Evolutionary conservation across 2,797 vertebrate species (phyloP), one percentile per base, ranked within the genome.

Genomic region (Trematomus bernacchii): DNA sequence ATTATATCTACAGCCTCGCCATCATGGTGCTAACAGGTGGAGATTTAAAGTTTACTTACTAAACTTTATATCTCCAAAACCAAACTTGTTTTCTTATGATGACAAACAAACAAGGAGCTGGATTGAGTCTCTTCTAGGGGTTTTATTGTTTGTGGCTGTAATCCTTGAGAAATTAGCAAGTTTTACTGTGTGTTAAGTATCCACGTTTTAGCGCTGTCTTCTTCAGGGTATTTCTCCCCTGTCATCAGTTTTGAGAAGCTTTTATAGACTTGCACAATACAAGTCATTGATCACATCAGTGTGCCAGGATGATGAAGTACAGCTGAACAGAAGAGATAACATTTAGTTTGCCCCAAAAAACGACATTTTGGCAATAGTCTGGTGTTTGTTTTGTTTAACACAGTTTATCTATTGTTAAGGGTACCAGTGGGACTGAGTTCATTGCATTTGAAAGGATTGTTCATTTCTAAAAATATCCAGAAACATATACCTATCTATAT

Each of bases 11-110:
- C n/a, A n/a, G 8, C 43, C 3, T 11, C 50, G 30, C 13, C 51
- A 48, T 48, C 80, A 58, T 15, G 62, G 61, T 69, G 74, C 19
- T 46, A 72, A 72, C 73, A 67, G 71, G 55, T 76, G 66, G 62
- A 76, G 57, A 21, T 66, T 66, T 40, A 42, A 73, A 62, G 40
- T 62, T 65, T 23, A 5, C 27, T 27, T 5, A 27, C 27, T 1
- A 27, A 5, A 27, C 27, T 27, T 27, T 27, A 27, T 7, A 48
- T 46, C 21, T 51, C 47, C 59, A 6, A 27, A 6, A 27, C 4
- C 16, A 0, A 4, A 44, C 3, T 13, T n/a, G 11, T 42, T 27
- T 70, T 19, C 2, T 37, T 7, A 27, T 19, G 8, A 43, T 47
- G 8, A 51, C 33, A 27, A 54, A 43, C 21, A 42, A 58, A 64